A percentile compares a stretch with the other conserved stretches of the same genome.
phyloP scores from a whole-genome alignment of 2,797 vertebrate genomes.

The Brotogeris chrysoptera region DNA sequence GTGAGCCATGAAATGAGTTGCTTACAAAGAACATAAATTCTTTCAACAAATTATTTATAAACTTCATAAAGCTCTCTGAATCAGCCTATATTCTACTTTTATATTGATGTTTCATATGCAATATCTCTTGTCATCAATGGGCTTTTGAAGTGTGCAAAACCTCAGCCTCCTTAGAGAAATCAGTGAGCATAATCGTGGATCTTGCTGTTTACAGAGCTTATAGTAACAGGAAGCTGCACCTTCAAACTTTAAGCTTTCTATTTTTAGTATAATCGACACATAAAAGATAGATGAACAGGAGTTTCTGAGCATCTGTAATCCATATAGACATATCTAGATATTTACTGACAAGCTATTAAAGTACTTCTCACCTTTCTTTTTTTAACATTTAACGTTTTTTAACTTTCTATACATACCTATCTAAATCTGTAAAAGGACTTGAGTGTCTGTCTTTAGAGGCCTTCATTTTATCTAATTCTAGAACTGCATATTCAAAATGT shows the following conservation, averaged over 20 bases:
- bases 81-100: not conserved
- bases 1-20: not conserved
- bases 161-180: not conserved
- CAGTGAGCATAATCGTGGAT: not conserved
- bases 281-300: not conserved
- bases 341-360: not conserved
- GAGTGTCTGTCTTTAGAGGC: not conserved
- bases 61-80: not conserved
- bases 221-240: not conserved
- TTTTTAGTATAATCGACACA: not conserved
- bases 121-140: not conserved
- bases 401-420: not conserved
- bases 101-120: not conserved
- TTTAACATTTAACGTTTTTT: no score
- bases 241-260: not conserved
- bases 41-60: not conserved
- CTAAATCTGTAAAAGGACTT: not conserved
- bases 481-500: not conserved
- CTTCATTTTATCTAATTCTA: not conserved
- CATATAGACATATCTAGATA: not conserved
- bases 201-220: not conserved
- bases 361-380: not conserved
- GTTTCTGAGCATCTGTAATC: not conserved
- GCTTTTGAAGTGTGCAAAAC: not conserved
- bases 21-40: constrained; percentile 1